These are phyloP conservation scores for Momotus momota DNA, from an alignment of 2,797 vertebrate species.

Conservation along the genomic window DNA sequence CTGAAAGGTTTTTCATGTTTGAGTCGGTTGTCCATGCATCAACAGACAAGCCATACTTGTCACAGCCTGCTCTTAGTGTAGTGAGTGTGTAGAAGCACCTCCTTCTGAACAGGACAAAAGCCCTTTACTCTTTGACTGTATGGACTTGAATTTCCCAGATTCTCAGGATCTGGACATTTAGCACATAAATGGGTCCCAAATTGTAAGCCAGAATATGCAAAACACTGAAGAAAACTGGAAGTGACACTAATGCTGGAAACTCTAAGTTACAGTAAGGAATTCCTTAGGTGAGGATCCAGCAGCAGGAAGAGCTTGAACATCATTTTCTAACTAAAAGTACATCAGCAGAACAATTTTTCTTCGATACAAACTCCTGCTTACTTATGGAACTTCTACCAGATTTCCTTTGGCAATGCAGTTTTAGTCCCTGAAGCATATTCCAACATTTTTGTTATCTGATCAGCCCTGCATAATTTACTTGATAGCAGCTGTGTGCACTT, in stretches of 20 bases:
- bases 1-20: not conserved
- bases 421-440: not conserved
- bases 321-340: not conserved
- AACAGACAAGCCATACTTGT: not conserved
- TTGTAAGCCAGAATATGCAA: not conserved
- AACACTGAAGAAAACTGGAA: too few species aligned
- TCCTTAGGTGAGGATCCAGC: not conserved
- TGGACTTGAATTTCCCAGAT: not conserved
- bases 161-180: not conserved
- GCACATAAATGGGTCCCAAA: not conserved
- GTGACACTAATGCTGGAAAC: not conserved
- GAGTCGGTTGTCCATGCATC: rapidly evolving
- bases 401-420: not conserved
- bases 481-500: slow-evolving; percentile 22
- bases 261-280: not conserved
- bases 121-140: not conserved
- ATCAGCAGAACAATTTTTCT: not conserved
- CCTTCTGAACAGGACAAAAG: not conserved
- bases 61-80: not conserved
- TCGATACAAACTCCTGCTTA: not conserved
- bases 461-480: slow-evolving; percentile 19
- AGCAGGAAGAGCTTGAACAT: not conserved
- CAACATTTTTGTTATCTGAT: slow-evolving; percentile 18
- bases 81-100: not conserved
- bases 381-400: not conserved